These are phyloP conservation scores for Erebia palarica DNA, from an alignment of 2,888 invertebrate genomes.

Conservation along the genomic window DNA sequence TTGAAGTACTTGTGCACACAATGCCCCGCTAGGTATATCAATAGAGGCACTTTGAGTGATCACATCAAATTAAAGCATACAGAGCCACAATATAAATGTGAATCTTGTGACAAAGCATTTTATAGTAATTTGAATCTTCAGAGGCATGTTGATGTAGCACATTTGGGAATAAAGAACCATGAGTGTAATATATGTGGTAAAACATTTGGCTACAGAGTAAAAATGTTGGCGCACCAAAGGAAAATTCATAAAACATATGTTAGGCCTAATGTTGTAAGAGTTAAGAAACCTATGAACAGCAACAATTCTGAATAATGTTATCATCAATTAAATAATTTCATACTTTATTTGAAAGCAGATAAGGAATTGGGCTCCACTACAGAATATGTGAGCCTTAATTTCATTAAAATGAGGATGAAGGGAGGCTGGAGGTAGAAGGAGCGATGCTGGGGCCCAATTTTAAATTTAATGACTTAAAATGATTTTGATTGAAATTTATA, in stretches of 20 bases:
- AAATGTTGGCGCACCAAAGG: conserved; percentile 3
- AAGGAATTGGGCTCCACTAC: too few species aligned
- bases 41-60: conserved; percentile 55
- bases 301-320: too few species aligned
- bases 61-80: conserved; percentile 4
- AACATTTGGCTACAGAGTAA: neutral
- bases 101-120: conserved; percentile 9
- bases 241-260: neutral
- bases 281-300: too few species aligned
- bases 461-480: too few species aligned
- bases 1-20: conserved; percentile 56
- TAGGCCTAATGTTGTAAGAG: too few species aligned
- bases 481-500: too few species aligned
- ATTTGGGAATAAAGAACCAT: conserved; percentile 8
- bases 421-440: too few species aligned
- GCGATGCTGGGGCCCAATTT: too few species aligned
- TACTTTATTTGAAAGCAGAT: too few species aligned
- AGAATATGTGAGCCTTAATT: too few species aligned
- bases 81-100: conserved; percentile 13
- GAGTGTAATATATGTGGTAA: conserved; percentile 1
- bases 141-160: conserved; percentile 1
- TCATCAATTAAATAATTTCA: too few species aligned
- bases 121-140: conserved; percentile 6
- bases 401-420: too few species aligned
- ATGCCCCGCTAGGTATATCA: conserved; percentile 54